Base-by-base conservation (phyloP, 2,113 vertebrate genomes). In the Bos javanicus region DNA sequence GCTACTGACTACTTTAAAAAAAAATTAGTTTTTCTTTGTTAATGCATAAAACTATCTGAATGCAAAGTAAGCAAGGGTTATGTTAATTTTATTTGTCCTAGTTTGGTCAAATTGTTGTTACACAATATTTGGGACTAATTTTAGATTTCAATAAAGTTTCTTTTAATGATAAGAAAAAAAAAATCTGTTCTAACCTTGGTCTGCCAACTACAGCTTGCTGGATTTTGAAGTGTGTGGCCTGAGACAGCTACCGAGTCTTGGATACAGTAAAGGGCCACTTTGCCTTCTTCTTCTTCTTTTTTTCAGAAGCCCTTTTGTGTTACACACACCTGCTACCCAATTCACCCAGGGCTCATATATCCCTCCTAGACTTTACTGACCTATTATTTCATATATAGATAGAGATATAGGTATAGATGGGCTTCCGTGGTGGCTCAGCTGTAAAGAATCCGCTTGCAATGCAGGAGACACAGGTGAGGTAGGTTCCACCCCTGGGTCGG, bases 61-160 rank as follows among this genome's bases (percentile, higher is more conserved):
- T 88, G 57, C 60, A 80, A 89, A 95, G 57, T 36, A 82, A 92
- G 43, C 33, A 67, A 59, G 33, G 10, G 2, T 74, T 80, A 50
- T 30, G 62, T 87, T 95, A 48, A 92, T 54, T 88, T 92, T 83
- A 64, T 91, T 93, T 89, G 7, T 33, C 82, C 85, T 83, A 82
- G 3, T 92, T 94, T 86, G 50, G 6, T 59, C 39, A 85, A 67
- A 92, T 19, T 93, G 48, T 89, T 64, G 48, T 30, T 67, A 26
- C 43, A 84, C 30, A 87, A 52, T 82, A 52, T 83, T 88, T 74
- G 81, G 23, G 33, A 76, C 86, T 88, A 86, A 89, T 64, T 80
- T 91, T 62, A 78, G 94, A 91, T 33, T 48, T 82, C 71, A 9
- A 26, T 9, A 23, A 87, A 21, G 17, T 85, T 71, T 64, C 33